Evolutionary conservation across 2,888 invertebrate genomes (phyloP).

Genomic region (Aelia acuminata): DNA sequence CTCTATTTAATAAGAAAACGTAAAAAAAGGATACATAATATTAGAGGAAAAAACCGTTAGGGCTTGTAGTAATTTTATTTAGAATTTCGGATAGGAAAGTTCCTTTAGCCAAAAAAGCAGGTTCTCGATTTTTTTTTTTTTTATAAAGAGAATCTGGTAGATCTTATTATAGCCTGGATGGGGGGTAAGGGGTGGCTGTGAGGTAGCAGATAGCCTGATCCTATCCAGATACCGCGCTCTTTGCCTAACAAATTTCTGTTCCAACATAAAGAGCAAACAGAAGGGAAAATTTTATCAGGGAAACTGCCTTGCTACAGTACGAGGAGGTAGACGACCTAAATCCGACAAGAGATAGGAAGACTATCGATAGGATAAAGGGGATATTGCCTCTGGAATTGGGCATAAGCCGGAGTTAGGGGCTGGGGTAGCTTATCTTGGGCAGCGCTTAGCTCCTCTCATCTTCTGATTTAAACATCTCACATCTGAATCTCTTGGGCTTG

Average conservation of each 20-base stretch:
- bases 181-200: not conserved
- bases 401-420: constrained; percentile 8
- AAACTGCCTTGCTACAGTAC: not conserved
- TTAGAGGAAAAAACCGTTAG: too few species aligned
- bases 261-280: constrained; percentile 5
- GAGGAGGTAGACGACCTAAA: not conserved
- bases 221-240: not conserved
- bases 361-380: constrained; percentile 12
- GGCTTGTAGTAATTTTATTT: too few species aligned
- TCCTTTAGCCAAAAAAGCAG: not conserved
- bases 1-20: too few species aligned
- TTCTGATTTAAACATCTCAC: constrained; percentile 41
- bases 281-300: not conserved
- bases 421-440: not conserved
- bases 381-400: constrained; percentile 6
- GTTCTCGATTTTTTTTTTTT: not conserved
- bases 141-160: not conserved
- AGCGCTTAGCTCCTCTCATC: constrained; percentile 1
- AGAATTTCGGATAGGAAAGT: not conserved
- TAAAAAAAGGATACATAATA: too few species aligned
- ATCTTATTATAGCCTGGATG: not conserved
- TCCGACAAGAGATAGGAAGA: not conserved
- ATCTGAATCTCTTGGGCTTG: not conserved
- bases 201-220: not conserved
- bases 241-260: not conserved